These are phyloP conservation scores for Rhogogaster chlorosoma DNA, from an alignment of 2,888 invertebrate species.

Conservation along the genomic window DNA sequence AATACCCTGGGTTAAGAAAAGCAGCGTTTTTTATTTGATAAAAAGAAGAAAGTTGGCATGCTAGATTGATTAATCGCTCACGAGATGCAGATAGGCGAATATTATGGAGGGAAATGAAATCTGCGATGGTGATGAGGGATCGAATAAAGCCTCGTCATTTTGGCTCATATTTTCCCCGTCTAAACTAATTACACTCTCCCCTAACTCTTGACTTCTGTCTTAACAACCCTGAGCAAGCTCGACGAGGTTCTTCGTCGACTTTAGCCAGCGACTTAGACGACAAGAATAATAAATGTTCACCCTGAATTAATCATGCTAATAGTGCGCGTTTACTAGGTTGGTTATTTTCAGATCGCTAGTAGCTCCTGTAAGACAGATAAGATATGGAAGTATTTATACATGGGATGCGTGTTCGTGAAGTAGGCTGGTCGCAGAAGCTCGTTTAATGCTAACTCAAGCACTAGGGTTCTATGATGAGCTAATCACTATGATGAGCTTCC, in stretches of 20 bases:
- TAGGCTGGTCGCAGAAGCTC: constrained; percentile 11
- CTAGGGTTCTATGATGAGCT: too few relatives aligned
- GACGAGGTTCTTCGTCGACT: constrained; percentile 11
- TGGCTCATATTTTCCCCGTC: neutral
- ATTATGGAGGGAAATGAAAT: neutral
- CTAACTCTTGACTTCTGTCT: neutral
- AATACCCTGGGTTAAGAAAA: neutral
- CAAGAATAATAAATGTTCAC: constrained; percentile 42
- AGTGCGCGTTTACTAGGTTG: neutral
- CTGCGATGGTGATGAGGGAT: neutral
- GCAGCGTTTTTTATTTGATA: neutral
- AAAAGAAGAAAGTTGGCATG: neutral
- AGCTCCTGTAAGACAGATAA: neutral
- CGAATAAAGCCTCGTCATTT: constrained; percentile 17
- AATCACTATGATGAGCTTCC: neutral
- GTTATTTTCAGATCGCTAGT: constrained; percentile 9
- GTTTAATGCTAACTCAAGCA: constrained; percentile 1
- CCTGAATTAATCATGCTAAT: constrained; percentile 46
- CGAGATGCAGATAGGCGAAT: neutral
- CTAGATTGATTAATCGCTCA: neutral
- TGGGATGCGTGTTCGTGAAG: neutral
- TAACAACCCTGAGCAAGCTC: neutral
- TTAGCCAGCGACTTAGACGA: neutral
- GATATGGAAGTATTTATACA: neutral
- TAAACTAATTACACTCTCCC: constrained; percentile 30